These are phyloP conservation scores for Diarsia rubi DNA, from an alignment of 2,888 invertebrate genomes.

Conservation along the genomic window DNA sequence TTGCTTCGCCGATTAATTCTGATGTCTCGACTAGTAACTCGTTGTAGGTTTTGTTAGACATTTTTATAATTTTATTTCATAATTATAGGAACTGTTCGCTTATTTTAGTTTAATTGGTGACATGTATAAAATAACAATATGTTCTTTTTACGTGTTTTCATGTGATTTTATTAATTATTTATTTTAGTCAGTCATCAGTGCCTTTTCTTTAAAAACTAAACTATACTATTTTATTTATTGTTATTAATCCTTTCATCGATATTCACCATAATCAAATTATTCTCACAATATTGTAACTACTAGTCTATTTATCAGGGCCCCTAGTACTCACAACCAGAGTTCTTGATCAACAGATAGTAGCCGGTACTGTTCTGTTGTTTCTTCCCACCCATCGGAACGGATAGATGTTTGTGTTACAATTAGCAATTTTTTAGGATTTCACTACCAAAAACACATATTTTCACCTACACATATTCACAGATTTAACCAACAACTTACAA, in stretches of 20 bases:
- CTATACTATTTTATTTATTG: background rate
- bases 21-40: constrained; percentile 92
- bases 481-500: too few relatives aligned
- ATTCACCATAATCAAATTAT: background rate
- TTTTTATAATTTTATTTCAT: constrained; percentile 72
- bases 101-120: background rate
- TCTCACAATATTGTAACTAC: background rate
- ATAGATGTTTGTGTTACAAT: background rate
- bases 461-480: background rate
- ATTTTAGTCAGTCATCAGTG: too few relatives aligned
- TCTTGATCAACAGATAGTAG: background rate
- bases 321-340: background rate
- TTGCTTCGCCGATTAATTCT: constrained; percentile 89
- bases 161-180: too few relatives aligned
- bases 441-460: background rate
- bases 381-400: background rate
- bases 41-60: constrained; percentile 95
- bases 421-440: background rate
- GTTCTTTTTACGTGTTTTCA: too few relatives aligned
- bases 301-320: background rate
- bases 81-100: background rate
- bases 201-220: background rate
- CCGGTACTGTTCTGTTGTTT: background rate
- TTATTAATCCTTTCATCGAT: constrained; percentile 24
- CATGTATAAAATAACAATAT: too few relatives aligned